Evolutionary conservation across 2,113 vertebrate species (phyloP).

Genomic region (Oreamnos americanus): DNA sequence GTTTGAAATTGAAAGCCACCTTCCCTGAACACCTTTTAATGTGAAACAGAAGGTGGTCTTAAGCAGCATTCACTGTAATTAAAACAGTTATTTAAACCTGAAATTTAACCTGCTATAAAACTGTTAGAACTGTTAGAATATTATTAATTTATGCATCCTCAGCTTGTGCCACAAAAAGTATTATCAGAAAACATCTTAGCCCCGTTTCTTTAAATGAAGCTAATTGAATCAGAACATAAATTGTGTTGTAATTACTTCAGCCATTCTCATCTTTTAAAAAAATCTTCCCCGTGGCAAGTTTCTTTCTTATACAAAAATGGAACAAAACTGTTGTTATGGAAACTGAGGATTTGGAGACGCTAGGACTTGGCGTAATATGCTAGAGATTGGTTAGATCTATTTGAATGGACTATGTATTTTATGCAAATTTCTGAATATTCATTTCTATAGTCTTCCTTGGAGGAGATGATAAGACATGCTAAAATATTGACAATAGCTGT

Average conservation of each 20-base stretch:
- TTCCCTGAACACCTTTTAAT: background rate
- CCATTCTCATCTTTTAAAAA: conserved; percentile 41
- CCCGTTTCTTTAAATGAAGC: conserved; percentile 7
- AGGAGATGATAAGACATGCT: conserved; percentile 1
- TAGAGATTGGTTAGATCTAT: conserved; percentile 29
- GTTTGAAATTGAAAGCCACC: background rate
- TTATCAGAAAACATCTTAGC: conserved; percentile 9
- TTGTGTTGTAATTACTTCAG: conserved; percentile 51
- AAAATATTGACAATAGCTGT: background rate
- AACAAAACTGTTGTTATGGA: conserved; percentile 67
- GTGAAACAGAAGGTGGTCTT: background rate
- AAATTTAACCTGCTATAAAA: conserved; percentile 38
- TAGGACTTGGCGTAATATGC: conserved; percentile 4
- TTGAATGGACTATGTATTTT: conserved; percentile 23
- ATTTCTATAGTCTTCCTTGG: conserved; percentile 22
- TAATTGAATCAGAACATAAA: conserved; percentile 32
- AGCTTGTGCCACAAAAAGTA: conserved; percentile 26
- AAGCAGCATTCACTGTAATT: conserved; percentile 19
- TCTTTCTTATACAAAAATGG: conserved; percentile 55
- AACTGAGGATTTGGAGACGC: conserved; percentile 41
- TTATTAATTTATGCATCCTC: background rate
- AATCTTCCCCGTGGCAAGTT: conserved; percentile 18
- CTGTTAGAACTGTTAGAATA: background rate
- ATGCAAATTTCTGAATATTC: conserved; percentile 16
- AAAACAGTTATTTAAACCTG: conserved; percentile 24